Percentiles rank a stretch among this genome's conserved stretches.
Evolutionary conservation across 2,113 vertebrate genomes (phyloP).

Genomic region (Serinus canaria): DNA sequence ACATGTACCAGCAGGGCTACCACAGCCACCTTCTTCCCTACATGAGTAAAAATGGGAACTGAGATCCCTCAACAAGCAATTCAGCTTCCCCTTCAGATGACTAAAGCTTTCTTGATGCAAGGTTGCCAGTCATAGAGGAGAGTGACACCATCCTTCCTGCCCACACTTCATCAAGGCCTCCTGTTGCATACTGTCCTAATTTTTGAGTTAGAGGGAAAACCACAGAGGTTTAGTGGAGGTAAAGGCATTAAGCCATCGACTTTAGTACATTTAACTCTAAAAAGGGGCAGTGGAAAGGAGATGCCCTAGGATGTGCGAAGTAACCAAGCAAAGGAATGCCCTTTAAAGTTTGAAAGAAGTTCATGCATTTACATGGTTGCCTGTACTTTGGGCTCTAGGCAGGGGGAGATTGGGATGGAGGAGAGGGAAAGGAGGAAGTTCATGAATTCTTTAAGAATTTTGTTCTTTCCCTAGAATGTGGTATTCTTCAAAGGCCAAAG

Average conservation of each 20-base stretch:
- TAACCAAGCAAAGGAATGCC: not conserved
- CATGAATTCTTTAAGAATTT: not conserved
- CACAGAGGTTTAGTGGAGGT: not conserved
- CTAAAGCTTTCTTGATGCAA: not conserved
- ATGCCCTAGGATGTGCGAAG: not conserved
- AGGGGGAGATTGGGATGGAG: not conserved
- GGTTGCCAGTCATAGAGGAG: not conserved
- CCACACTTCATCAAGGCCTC: not conserved
- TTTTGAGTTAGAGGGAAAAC: not conserved
- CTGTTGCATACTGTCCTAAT: not conserved
- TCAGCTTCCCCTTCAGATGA: conserved; percentile 22
- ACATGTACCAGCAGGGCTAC: not conserved
- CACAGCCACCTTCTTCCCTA: not conserved
- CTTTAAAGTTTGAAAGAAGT: not conserved
- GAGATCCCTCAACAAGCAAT: conserved; percentile 27
- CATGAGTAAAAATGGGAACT: not conserved
- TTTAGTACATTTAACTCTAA: not conserved
- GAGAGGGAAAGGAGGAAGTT: not conserved
- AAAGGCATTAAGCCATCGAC: not conserved
- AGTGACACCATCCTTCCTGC: not conserved
- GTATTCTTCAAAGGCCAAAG: not conserved
- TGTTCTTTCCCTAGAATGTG: not conserved
- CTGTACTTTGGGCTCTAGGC: not conserved
- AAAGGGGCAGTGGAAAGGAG: not conserved
- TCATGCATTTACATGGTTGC: not conserved